Percentiles rank a stretch among this genome's conserved stretches.
These are phyloP conservation scores for Austrofundulus limnaeus DNA, from an alignment of 2,113 vertebrate species.

Conservation along the genomic window DNA sequence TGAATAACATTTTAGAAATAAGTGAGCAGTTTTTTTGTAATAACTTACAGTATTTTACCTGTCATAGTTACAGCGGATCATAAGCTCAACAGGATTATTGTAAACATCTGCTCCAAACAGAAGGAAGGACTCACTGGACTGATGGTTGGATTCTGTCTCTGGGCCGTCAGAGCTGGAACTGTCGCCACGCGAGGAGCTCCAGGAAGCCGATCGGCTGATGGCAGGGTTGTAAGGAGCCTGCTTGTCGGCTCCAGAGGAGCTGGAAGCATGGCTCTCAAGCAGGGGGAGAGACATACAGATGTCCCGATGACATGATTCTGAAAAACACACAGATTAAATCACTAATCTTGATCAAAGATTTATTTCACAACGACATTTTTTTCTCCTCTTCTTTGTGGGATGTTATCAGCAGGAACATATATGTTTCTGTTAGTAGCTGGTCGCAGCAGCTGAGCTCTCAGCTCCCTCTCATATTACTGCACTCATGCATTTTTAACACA, in stretches of 20 bases:
- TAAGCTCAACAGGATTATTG: too few relatives aligned
- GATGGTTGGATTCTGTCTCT: constrained; percentile 38
- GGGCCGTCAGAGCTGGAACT: constrained; percentile 46
- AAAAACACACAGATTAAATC: constrained; percentile 16
- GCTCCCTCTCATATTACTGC: constrained; percentile 42
- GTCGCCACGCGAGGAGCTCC: constrained; percentile 52
- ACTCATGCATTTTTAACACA: constrained; percentile 70
- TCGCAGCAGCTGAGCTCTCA: constrained; percentile 7
- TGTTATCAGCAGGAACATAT: background rate
- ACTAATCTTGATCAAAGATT: background rate
- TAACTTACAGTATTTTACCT: too few relatives aligned
- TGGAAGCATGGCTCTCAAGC: constrained; percentile 45
- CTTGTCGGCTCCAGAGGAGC: constrained; percentile 29
- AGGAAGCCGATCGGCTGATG: constrained; percentile 61
- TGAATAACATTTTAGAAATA: too few relatives aligned
- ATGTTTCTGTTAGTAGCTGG: constrained; percentile 8
- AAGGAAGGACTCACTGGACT: constrained; percentile 46
- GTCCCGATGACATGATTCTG: constrained; percentile 64
- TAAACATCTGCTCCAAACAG: background rate
- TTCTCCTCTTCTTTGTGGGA: background rate
- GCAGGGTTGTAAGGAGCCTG: constrained; percentile 19
- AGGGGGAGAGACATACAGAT: constrained; percentile 52
- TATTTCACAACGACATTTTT: background rate
- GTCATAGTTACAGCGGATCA: too few relatives aligned
- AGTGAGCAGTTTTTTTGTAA: too few relatives aligned